Conservation (phyloP, 2,888 invertebrate genomes). For the Nomada lathburiana region DNA sequence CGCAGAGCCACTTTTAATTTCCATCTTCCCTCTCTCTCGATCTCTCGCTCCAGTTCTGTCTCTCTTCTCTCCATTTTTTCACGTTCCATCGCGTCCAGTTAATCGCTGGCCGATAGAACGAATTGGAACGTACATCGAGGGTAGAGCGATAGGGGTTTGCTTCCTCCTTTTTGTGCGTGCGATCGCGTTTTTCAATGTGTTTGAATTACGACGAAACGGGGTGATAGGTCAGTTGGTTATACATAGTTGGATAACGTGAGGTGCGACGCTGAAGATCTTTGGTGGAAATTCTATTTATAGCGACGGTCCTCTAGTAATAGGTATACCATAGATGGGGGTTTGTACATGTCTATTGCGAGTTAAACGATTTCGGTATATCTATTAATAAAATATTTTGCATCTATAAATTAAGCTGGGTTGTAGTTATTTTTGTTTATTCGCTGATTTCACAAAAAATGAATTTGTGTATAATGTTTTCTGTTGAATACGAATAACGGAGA, state of each 20-base stretch:
- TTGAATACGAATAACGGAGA: background rate
- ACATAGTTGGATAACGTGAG: too few species aligned
- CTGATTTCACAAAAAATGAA: background rate
- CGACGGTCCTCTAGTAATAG: too few species aligned
- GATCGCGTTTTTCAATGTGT: background rate
- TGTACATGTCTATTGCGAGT: too few species aligned
- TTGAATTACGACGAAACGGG: too few species aligned
- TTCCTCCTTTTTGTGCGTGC: slow-evolving; percentile 1
- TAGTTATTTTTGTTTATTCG: background rate
- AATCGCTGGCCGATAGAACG: slow-evolving; percentile 48
- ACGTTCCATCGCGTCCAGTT: slow-evolving; percentile 26
- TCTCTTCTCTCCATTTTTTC: too few species aligned
- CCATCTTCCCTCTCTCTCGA: slow-evolving; percentile 18
- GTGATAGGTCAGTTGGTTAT: too few species aligned
- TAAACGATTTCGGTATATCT: too few species aligned
- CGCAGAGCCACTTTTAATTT: slow-evolving; percentile 55
- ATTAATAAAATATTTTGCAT: too few species aligned
- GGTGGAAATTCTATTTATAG: too few species aligned
- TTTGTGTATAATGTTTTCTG: background rate
- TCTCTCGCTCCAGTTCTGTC: background rate
- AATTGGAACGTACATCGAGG: slow-evolving; percentile 33
- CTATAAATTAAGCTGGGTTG: too few species aligned
- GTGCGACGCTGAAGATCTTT: too few species aligned
- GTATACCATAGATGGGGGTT: too few species aligned
- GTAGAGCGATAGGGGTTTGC: background rate